Evolutionary conservation across 2,113 vertebrate genomes (phyloP).

Genomic region (Orcinus orca): DNA sequence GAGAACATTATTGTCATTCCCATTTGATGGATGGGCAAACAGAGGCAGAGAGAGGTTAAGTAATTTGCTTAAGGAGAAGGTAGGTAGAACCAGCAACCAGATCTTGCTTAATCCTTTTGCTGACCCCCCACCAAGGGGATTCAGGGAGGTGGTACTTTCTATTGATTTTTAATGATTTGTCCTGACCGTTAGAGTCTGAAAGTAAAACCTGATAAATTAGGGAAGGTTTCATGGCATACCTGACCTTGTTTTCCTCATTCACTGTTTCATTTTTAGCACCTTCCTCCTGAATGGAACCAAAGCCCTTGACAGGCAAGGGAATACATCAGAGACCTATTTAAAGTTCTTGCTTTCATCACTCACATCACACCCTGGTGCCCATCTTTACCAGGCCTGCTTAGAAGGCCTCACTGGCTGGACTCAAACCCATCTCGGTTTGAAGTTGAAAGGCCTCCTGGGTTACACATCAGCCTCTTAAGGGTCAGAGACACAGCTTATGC

Average conservation of each 20-base stretch:
- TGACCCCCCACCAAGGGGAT: background rate
- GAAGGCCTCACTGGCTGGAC: background rate
- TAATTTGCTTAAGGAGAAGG: background rate
- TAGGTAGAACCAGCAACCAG: background rate
- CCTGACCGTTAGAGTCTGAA: background rate
- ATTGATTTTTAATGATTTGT: background rate
- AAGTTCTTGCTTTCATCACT: slow-evolving; percentile 2
- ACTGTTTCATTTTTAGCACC: slow-evolving; percentile 24
- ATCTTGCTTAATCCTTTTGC: background rate
- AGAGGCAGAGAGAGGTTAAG: background rate
- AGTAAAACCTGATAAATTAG: background rate
- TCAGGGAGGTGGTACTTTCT: background rate
- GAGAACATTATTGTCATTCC: background rate
- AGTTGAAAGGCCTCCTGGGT: background rate
- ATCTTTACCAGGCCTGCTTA: background rate
- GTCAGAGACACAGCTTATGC: background rate
- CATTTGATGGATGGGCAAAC: background rate
- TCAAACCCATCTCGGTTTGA: background rate
- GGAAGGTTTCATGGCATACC: background rate
- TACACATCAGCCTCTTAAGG: background rate
- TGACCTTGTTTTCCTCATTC: background rate
- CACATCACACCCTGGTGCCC: background rate
- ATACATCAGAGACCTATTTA: slow-evolving; percentile 19
- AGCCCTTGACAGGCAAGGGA: background rate
- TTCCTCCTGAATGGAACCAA: slow-evolving; percentile 4